phyloP scores from a whole-genome alignment of 2,113 vertebrate species.

The Uropsilus gracilis region DNA sequence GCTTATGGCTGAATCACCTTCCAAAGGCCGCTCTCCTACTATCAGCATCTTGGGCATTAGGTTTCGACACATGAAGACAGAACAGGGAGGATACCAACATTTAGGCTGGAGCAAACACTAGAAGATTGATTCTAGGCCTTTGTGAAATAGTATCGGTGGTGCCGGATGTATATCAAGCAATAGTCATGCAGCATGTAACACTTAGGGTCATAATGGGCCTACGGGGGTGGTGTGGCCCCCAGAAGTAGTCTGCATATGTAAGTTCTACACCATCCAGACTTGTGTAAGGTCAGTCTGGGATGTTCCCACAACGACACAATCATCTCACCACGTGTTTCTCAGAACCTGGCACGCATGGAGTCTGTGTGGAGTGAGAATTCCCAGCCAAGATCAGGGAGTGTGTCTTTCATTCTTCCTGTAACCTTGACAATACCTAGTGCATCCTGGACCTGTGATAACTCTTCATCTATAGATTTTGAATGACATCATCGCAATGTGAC shows the following conservation, averaged over 20 bases:
- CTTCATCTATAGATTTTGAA: background rate
- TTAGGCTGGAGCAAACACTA: background rate
- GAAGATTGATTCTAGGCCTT: background rate
- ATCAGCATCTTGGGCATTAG: background rate
- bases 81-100: background rate
- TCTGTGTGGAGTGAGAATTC: background rate
- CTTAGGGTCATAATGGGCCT: background rate
- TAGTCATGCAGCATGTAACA: background rate
- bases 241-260: background rate
- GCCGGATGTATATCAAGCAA: background rate
- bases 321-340: background rate
- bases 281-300: background rate
- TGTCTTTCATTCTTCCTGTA: background rate
- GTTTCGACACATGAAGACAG: background rate
- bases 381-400: background rate
- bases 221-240: too few species aligned
- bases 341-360: too few species aligned
- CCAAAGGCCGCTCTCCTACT: background rate
- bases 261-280: background rate
- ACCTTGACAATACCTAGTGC: background rate
- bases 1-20: background rate
- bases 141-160: background rate
- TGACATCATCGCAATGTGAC: background rate
- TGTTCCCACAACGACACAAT: background rate
- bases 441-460: background rate